Percentiles rank a stretch among this genome's conserved stretches.
Evolutionary conservation across 2,888 invertebrate species (phyloP).

Genomic region (Tetragnatha montana): DNA sequence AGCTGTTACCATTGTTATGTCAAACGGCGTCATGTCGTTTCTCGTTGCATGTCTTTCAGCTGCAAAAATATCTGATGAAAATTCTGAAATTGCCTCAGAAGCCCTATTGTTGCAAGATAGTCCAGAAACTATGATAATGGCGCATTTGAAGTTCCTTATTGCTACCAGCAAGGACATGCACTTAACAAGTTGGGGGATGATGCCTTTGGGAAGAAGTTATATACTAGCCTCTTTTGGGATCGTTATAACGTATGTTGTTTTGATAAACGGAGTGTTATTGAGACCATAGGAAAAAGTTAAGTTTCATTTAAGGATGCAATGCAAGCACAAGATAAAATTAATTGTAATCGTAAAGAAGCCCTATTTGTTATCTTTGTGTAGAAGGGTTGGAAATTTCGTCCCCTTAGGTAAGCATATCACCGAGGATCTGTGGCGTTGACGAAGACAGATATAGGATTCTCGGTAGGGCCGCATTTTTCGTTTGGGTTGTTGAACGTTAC

Average conservation of each 20-base stretch:
- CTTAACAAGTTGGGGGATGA: slow-evolving; percentile 13
- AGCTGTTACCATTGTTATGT: not conserved
- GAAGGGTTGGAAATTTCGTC: too few relatives aligned
- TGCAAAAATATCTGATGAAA: not conserved
- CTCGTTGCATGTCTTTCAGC: slow-evolving; percentile 1
- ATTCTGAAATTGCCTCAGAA: not conserved
- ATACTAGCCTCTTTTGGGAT: slow-evolving; percentile 23
- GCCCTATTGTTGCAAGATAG: not conserved
- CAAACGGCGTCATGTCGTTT: not conserved
- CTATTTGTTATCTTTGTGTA: too few relatives aligned
- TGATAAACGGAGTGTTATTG: not conserved
- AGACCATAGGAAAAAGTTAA: too few relatives aligned
- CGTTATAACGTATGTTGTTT: slow-evolving; percentile 13
- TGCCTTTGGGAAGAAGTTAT: slow-evolving; percentile 17
- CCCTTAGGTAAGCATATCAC: too few relatives aligned
- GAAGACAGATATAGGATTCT: too few relatives aligned
- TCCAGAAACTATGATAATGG: not conserved
- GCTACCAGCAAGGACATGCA: slow-evolving; percentile 10
- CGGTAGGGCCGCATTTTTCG: too few relatives aligned
- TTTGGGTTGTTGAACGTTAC: too few relatives aligned
- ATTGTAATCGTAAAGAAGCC: too few relatives aligned
- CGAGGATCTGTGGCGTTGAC: too few relatives aligned
- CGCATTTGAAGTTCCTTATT: slow-evolving; percentile 14
- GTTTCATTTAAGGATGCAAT: too few relatives aligned
- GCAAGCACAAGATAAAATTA: too few relatives aligned